These are phyloP conservation scores for Menidia beryllina DNA, from an alignment of 2,113 vertebrate genomes.

Conservation along the genomic window DNA sequence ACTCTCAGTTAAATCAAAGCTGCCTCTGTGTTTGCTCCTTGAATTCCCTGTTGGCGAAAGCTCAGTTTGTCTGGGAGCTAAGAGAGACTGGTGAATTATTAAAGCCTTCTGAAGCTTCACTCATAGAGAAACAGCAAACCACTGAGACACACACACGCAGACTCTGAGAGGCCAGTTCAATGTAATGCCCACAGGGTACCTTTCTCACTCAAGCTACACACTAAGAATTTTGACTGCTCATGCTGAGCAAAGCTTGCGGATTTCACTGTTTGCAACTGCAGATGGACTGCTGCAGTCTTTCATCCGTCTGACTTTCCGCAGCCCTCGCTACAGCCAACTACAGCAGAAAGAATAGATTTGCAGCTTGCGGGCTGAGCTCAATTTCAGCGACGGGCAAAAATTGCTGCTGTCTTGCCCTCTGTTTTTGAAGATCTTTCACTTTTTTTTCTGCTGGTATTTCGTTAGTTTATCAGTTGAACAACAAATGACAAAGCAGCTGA, in stretches of 20 bases:
- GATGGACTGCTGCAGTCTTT: slow-evolving; percentile 43
- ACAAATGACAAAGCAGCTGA: not conserved
- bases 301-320: slow-evolving; percentile 44
- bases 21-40: slow-evolving; percentile 52
- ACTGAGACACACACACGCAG: slow-evolving; percentile 47
- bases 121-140: slow-evolving; percentile 64
- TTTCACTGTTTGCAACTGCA: slow-evolving; percentile 53
- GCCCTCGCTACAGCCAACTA: slow-evolving; percentile 32
- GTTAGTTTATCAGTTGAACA: slow-evolving; percentile 24
- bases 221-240: slow-evolving; percentile 62
- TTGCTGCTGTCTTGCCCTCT: slow-evolving; percentile 16
- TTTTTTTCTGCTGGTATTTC: slow-evolving; percentile 26
- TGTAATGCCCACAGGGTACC: slow-evolving; percentile 52
- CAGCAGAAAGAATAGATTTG: slow-evolving; percentile 23
- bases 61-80: slow-evolving; percentile 74
- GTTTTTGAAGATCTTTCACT: slow-evolving; percentile 44
- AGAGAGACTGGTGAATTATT: slow-evolving; percentile 77
- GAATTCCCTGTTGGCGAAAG: slow-evolving; percentile 67
- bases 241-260: slow-evolving; percentile 64
- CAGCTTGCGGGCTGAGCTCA: slow-evolving; percentile 7
- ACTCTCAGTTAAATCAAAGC: slow-evolving; percentile 73
- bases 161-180: slow-evolving; percentile 44
- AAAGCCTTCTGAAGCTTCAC: slow-evolving; percentile 69
- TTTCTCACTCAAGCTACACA: slow-evolving; percentile 56
- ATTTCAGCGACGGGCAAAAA: slow-evolving; percentile 4